Evolutionary conservation across 92 coral and sea anemone species (phyloP), one percentile per base, ranked within the genome.

Genomic region (Hydrozoanthus gracilis): DNA sequence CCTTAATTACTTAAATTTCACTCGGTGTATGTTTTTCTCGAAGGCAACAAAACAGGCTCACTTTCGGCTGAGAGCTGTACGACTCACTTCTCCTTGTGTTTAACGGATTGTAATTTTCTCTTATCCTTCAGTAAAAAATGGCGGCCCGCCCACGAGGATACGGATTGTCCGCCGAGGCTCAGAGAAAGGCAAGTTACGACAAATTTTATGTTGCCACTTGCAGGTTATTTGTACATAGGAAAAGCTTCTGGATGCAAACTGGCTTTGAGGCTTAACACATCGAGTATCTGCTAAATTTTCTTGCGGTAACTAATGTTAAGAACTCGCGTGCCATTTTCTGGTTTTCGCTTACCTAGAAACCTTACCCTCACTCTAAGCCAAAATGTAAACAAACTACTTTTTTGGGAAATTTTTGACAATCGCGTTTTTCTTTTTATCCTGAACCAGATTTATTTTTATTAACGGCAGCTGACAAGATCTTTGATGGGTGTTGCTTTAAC

Each of bases 101-200:
- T 71, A 18, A n/a, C 2, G 39, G 7, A 10, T 11, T 65, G 13
- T 71, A 16, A 46, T 71, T 27, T 69, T 71, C 75, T 20, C 75
- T 8, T 48, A 39, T 16, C 9, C 5, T 61, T 61, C 68, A 70
- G n/a, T 6, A 2, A 39, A 71, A 6, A 71, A 71, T 71, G 76
- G 76, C 76, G 7, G 50, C 76, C 46, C 47, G 76, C 47, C 76
- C 76, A 3, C 76, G 76, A 71, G 76, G 76, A 12, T 71, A 44
- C 3, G 76, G 76, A 10, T 71, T 71, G 50, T 44, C 51, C 14
- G 76, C 76, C 14, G 76, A 71, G 15, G 76, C 76, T 8, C 76
- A 71, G 76, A 44, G 76, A 71, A 71, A 71, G 54, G 76, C 49
- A 71, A 48, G 76, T 4, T n/a, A n/a, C 18, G 39, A 27, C 39